phyloP scores from a whole-genome alignment of 2,797 vertebrate species.

The Aselliscus stoliczkanus region DNA sequence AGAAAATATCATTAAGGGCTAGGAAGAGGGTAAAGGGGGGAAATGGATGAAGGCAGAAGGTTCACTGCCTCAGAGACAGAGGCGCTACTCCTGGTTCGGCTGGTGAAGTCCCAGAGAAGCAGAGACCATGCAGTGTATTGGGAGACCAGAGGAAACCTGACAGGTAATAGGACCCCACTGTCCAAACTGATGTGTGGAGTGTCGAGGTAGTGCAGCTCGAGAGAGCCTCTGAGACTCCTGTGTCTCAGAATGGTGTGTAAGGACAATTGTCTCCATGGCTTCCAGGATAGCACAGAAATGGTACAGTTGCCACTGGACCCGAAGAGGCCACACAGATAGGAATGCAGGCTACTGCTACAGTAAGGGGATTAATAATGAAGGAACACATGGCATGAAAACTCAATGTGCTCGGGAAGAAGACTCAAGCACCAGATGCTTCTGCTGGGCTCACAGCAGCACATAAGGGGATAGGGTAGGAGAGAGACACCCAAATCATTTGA shows the following conservation, averaged over 20 bases:
- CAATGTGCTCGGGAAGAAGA: background rate
- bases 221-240: background rate
- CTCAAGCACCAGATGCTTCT: background rate
- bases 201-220: fast-evolving
- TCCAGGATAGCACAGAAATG: background rate
- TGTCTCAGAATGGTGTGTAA: background rate
- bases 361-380: too few species aligned
- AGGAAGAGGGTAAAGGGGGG: background rate
- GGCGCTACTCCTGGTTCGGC: background rate
- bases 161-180: background rate
- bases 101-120: background rate
- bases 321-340: background rate
- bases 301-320: too few species aligned
- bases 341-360: too few species aligned
- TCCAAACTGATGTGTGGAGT: fast-evolving
- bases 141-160: background rate
- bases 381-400: background rate
- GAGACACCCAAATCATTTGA: background rate
- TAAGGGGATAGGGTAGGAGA: background rate
- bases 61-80: background rate
- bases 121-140: fast-evolving
- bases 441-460: background rate
- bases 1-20: background rate
- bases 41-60: background rate
- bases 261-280: background rate